phyloP scores from a whole-genome alignment of 2,888 invertebrate species.

The Netelia virgata region DNA sequence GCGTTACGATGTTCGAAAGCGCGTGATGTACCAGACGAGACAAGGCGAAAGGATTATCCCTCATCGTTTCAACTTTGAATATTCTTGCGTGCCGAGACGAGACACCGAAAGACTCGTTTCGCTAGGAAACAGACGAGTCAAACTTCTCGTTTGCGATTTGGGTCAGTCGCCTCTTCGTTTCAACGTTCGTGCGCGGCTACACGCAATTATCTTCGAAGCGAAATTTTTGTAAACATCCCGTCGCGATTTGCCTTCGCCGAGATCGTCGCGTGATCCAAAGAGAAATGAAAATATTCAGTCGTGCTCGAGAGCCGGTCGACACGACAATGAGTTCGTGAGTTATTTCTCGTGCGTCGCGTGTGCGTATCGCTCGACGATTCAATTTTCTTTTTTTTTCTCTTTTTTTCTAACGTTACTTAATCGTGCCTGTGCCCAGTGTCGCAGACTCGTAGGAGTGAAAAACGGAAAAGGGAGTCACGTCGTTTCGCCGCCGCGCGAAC shows the following conservation, averaged over 20 bases:
- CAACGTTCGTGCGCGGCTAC: neutral
- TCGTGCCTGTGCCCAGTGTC: neutral
- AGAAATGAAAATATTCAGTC: neutral
- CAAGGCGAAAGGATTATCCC: neutral
- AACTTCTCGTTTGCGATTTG: constrained; percentile 52
- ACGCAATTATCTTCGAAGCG: constrained; percentile 7
- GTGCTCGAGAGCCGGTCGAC: neutral
- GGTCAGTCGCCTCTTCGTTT: constrained; percentile 61
- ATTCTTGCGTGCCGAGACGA: constrained; percentile 1
- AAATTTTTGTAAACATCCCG: neutral
- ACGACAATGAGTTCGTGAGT: neutral
- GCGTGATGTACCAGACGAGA: constrained; percentile 36
- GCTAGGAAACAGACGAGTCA: neutral
- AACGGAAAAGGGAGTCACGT: constrained; percentile 31
- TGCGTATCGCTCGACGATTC: neutral
- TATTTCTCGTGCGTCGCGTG: neutral
- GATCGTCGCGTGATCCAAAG: constrained; percentile 4
- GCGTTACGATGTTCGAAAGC: constrained; percentile 1
- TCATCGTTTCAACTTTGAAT: neutral
- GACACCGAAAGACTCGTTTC: neutral
- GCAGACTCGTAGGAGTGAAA: neutral
- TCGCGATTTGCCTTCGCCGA: neutral
- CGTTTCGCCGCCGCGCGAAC: constrained; percentile 2
- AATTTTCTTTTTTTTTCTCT: neutral
- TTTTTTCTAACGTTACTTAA: neutral